Evolutionary conservation across 2,113 vertebrate genomes (phyloP).

Genomic region (Larimichthys crocea): DNA sequence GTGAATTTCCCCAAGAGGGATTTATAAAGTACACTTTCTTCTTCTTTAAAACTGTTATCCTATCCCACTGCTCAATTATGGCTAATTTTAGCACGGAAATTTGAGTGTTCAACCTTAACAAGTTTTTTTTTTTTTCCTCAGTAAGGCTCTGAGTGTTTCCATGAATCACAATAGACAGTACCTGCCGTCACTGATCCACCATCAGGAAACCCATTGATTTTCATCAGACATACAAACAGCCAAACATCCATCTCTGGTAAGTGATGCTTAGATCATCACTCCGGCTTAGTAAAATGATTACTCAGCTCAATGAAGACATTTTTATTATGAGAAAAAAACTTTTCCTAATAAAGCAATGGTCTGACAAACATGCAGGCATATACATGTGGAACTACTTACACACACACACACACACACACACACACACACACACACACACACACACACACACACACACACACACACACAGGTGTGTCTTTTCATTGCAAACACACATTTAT

Average conservation of each 20-base stretch:
- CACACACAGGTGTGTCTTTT: background rate
- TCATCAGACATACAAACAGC: constrained; percentile 47
- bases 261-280: constrained; percentile 72
- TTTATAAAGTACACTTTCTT: no score
- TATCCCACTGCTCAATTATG: background rate
- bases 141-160: background rate
- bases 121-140: background rate
- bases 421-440: background rate
- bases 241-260: constrained; percentile 59
- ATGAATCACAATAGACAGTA: constrained; percentile 25
- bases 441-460: background rate
- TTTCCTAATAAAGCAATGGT: constrained; percentile 36
- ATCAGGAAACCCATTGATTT: constrained; percentile 63
- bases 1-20: no score
- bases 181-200: constrained; percentile 46
- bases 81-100: background rate
- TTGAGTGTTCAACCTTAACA: background rate
- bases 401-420: background rate
- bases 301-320: constrained; percentile 63
- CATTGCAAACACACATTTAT: constrained; percentile 5
- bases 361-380: constrained; percentile 23
- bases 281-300: constrained; percentile 56
- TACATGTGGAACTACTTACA: background rate
- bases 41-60: background rate
- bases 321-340: constrained; percentile 47